Evolutionary conservation across 2,113 vertebrate species (phyloP).

Genomic region (Zosterops japonicus): DNA sequence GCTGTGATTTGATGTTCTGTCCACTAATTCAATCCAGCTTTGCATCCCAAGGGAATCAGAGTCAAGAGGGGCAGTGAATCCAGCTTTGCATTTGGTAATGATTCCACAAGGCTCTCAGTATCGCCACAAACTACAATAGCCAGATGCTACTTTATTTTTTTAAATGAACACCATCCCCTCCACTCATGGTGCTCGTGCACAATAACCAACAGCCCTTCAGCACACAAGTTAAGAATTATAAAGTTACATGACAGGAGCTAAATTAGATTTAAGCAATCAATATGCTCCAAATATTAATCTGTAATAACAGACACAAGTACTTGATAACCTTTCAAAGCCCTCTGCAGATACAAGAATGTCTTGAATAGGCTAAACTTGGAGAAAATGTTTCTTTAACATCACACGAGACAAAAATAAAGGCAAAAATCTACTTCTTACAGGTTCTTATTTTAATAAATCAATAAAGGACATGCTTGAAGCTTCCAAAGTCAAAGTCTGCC

Average conservation of each 20-base stretch:
- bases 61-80: not conserved
- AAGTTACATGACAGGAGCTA: not conserved
- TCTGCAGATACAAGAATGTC: not conserved
- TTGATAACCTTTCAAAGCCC: not conserved
- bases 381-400: not conserved
- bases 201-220: not conserved
- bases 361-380: not conserved
- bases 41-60: not conserved
- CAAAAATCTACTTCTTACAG: not conserved
- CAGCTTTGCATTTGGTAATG: not conserved
- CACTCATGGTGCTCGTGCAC: rapidly evolving
- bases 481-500: not conserved
- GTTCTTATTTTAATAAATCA: not conserved
- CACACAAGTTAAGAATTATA: not conserved
- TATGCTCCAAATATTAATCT: not conserved
- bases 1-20: not conserved
- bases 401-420: not conserved
- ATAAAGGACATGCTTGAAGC: not conserved
- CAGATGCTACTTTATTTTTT: not conserved
- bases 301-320: not conserved
- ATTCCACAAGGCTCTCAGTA: not conserved
- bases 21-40: not conserved
- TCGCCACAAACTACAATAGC: not conserved
- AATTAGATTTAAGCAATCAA: not conserved
- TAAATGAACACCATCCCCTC: not conserved